A percentile compares a stretch with the other conserved stretches of the same genome.
phyloP scores from a whole-genome alignment of 2,797 vertebrate species.

The Dermochelys coriacea region DNA sequence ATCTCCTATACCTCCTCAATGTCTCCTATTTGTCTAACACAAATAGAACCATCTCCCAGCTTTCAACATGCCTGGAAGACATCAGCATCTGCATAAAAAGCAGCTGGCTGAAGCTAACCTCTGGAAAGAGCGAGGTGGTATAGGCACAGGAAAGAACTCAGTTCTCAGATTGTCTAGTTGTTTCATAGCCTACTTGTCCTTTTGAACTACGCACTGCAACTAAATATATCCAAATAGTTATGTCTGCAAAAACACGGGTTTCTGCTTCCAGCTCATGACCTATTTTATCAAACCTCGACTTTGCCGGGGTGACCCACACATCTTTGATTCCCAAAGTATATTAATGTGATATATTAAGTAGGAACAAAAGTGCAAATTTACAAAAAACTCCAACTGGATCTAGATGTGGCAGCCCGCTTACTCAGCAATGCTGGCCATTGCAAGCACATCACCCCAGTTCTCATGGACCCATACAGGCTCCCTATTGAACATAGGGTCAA shows the following conservation, averaged over 20 bases:
- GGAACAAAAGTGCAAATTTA: neutral
- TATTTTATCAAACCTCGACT: neutral
- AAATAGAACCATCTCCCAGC: fast-evolving
- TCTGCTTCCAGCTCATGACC: neutral
- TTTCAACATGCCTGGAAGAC: neutral
- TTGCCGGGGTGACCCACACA: neutral
- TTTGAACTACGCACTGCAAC: neutral
- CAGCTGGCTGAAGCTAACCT: neutral
- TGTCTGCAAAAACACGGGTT: neutral
- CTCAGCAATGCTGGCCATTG: neutral
- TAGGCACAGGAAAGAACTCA: neutral
- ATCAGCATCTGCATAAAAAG: neutral
- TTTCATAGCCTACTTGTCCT: neutral
- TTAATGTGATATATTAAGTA: neutral
- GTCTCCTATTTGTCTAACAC: neutral
- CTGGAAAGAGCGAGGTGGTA: neutral
- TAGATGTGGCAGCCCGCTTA: neutral
- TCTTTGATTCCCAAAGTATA: neutral
- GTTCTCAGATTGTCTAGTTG: neutral
- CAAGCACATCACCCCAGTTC: neutral
- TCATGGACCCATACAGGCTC: neutral
- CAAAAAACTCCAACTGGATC: neutral
- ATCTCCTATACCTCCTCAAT: too few species aligned
- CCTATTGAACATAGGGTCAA: neutral
- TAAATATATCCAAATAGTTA: neutral